Percentiles rank a stretch among this genome's conserved stretches.
These are phyloP conservation scores for Australoheros scitulus DNA, from an alignment of 2,113 vertebrate species.

Conservation along the genomic window DNA sequence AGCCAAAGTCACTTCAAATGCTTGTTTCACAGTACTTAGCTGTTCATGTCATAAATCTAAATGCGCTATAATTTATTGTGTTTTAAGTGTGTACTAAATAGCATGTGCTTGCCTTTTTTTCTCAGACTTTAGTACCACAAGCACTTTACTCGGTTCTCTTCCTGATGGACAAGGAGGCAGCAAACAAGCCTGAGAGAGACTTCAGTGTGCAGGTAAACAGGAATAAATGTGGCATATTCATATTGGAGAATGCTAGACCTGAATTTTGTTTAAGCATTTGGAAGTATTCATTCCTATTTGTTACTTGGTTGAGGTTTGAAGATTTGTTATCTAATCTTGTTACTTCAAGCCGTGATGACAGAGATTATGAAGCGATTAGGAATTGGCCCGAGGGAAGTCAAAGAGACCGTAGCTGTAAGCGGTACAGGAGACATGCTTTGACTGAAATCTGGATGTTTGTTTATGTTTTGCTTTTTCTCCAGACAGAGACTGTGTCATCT, in stretches of 20 bases:
- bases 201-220: conserved; percentile 78
- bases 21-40: not conserved
- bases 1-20: conserved; percentile 8
- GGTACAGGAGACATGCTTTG: not conserved
- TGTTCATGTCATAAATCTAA: not conserved
- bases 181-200: conserved; percentile 79
- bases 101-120: conserved; percentile 23
- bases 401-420: no score
- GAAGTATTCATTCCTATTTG: not conserved
- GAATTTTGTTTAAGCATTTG: not conserved
- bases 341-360: not conserved
- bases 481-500: conserved; percentile 84
- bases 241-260: not conserved
- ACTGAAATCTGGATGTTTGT: not conserved
- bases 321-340: not conserved
- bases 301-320: not conserved
- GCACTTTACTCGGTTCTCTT: conserved; percentile 82
- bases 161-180: conserved; percentile 82
- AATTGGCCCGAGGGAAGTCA: not conserved
- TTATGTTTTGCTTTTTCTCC: conserved; percentile 27
- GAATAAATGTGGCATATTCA: no score
- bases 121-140: conserved; percentile 75
- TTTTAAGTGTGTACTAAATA: conserved; percentile 4
- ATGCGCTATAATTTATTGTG: not conserved
- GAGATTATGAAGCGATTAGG: not conserved